These are phyloP conservation scores for Eretmocerus hayati DNA, from an alignment of 2,888 invertebrate genomes.

Conservation along the genomic window DNA sequence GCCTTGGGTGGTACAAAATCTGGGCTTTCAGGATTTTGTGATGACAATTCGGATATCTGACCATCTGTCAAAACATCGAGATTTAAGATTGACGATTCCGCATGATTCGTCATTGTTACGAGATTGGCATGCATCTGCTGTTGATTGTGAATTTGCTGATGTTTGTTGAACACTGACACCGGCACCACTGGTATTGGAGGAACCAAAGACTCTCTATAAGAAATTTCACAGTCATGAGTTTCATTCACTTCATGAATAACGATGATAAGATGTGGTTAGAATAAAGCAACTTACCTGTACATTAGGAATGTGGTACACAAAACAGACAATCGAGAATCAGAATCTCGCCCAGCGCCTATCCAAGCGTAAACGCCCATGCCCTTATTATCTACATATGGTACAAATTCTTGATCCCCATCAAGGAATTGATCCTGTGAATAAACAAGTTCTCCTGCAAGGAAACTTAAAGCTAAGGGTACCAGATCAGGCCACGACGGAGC, in stretches of 20 bases:
- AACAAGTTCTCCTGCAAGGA: conserved; percentile 41
- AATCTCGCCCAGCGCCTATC: conserved; percentile 91
- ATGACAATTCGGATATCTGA: neutral
- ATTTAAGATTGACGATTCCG: neutral
- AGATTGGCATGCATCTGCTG: neutral
- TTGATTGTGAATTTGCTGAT: conserved; percentile 4
- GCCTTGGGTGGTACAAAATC: conserved; percentile 48
- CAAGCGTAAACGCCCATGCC: conserved; percentile 66
- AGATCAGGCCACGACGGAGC: conserved; percentile 41
- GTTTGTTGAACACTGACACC: conserved; percentile 22
- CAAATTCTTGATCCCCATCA: conserved; percentile 39
- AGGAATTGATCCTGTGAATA: conserved; percentile 35
- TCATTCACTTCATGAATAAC: neutral
- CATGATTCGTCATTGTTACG: neutral
- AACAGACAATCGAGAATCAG: conserved; percentile 67
- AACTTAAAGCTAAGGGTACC: conserved; percentile 40
- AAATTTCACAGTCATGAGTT: conserved; percentile 1
- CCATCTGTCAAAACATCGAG: neutral
- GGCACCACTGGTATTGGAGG: conserved; percentile 30
- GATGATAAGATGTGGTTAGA: neutral
- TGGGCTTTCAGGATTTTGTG: conserved; percentile 14
- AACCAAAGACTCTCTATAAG: conserved; percentile 36
- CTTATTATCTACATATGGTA: conserved; percentile 44
- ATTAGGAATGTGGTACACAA: conserved; percentile 77
- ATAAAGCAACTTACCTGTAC: conserved; percentile 43